phyloP scores from a whole-genome alignment of 2,888 invertebrate species.

The Teleiodes luculella region DNA sequence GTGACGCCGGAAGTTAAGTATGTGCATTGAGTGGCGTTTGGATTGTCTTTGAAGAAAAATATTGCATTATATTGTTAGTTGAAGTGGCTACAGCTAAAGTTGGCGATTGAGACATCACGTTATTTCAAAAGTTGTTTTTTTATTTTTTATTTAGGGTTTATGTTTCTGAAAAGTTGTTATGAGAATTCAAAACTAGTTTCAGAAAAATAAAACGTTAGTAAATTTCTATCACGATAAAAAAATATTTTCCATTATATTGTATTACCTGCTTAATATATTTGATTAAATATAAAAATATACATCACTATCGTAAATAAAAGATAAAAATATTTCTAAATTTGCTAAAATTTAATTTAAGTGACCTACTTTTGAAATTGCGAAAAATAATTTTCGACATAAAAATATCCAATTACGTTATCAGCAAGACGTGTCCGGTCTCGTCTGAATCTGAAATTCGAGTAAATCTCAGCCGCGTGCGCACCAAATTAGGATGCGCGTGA shows the following conservation, averaged over 20 bases:
- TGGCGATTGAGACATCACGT: neutral
- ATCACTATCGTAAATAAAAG: too few relatives aligned
- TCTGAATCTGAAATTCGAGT: conserved; percentile 52
- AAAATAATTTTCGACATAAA: neutral
- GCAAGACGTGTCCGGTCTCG: conserved; percentile 31
- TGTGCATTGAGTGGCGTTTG: conserved; percentile 24
- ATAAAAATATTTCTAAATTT: neutral
- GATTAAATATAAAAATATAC: too few relatives aligned
- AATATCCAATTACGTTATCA: conserved; percentile 24
- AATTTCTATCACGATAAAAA: too few relatives aligned
- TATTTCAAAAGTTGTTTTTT: too few relatives aligned
- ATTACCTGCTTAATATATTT: too few relatives aligned
- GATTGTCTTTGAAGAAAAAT: neutral
- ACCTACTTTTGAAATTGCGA: neutral
- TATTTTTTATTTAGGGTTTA: too few relatives aligned
- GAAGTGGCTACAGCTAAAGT: neutral
- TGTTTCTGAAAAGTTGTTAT: too few relatives aligned
- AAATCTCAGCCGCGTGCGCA: conserved; percentile 55
- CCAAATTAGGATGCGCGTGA: conserved; percentile 80
- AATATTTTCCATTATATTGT: too few relatives aligned
- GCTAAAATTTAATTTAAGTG: neutral
- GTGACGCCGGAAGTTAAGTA: conserved; percentile 16
- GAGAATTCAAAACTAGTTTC: too few relatives aligned
- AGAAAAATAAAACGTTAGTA: too few relatives aligned
- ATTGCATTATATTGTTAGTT: neutral